A percentile compares a stretch with the other conserved stretches of the same genome.
Conservation (phyloP, 2,888 invertebrate species). For the Cataglyphis altisquamis region DNA sequence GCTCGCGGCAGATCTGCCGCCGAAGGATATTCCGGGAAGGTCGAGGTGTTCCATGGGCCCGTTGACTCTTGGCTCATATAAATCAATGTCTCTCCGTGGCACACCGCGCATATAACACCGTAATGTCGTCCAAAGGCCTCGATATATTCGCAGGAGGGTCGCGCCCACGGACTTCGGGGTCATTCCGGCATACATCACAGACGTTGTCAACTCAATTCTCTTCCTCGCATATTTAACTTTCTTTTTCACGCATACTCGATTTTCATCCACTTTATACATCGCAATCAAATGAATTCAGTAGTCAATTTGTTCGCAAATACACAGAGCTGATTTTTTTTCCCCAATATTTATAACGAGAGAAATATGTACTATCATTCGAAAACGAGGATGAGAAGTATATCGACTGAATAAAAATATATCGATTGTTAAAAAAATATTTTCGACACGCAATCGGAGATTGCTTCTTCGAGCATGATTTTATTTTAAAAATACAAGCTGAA, state of each 20-base stretch:
- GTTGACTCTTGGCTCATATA: constrained; percentile 75
- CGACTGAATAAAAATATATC: not conserved
- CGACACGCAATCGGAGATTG: not conserved
- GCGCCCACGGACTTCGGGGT: constrained; percentile 71
- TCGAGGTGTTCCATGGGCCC: constrained; percentile 54
- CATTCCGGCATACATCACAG: constrained; percentile 77
- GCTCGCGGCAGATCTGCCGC: constrained; percentile 35
- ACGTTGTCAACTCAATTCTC: constrained; percentile 67
- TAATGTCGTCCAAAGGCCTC: constrained; percentile 76
- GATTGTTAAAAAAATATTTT: not conserved
- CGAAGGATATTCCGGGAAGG: constrained; percentile 53
- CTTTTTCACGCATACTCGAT: constrained; percentile 9
- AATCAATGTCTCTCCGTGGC: constrained; percentile 80
- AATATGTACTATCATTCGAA: not conserved
- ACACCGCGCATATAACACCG: constrained; percentile 75
- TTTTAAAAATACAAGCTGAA: not conserved
- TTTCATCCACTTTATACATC: constrained; percentile 10
- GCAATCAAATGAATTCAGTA: constrained; percentile 13
- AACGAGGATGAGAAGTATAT: not conserved
- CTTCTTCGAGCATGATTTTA: not conserved
- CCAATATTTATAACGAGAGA: not conserved
- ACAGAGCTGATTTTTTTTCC: not conserved
- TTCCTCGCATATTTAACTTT: constrained; percentile 48
- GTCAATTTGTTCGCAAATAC: not conserved
- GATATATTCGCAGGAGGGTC: constrained; percentile 75